Conservation (phyloP, 2,113 vertebrate species). For the Nycticryphes semicollaris region DNA sequence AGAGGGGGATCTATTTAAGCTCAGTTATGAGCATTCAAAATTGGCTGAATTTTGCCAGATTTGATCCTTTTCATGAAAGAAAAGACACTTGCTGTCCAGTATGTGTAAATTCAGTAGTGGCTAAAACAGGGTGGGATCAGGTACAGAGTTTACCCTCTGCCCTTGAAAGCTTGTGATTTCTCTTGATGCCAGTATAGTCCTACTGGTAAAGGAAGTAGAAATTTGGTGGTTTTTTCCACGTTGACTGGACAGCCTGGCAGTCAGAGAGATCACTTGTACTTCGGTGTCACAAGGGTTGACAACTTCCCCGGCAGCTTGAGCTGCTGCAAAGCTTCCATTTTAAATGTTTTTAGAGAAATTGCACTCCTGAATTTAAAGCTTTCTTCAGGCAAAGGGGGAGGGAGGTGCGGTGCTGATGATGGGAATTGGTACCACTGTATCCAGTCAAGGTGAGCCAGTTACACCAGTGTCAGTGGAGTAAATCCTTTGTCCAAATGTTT, state of each 20-base stretch:
- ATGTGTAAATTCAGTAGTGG: not conserved
- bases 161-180: not conserved
- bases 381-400: not conserved
- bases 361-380: not conserved
- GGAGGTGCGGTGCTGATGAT: not conserved
- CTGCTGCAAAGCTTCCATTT: not conserved
- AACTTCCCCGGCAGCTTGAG: not conserved
- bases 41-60: not conserved
- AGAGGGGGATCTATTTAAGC: not conserved
- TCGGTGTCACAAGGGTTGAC: not conserved
- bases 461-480: not conserved
- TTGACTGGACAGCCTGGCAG: not conserved
- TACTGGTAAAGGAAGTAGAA: not conserved
- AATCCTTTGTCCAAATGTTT: not conserved
- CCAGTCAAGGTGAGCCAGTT: not conserved
- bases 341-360: not conserved
- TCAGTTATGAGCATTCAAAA: not conserved
- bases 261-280: not conserved
- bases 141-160: fast-evolving
- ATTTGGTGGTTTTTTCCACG: not conserved
- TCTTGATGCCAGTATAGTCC: not conserved
- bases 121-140: not conserved
- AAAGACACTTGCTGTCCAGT: not conserved
- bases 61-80: not conserved
- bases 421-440: fast-evolving